Evolutionary conservation across 1,140 invertebrate species (phyloP), one percentile per base, ranked within the genome.

Genomic region (Micrasema minimum): DNA sequence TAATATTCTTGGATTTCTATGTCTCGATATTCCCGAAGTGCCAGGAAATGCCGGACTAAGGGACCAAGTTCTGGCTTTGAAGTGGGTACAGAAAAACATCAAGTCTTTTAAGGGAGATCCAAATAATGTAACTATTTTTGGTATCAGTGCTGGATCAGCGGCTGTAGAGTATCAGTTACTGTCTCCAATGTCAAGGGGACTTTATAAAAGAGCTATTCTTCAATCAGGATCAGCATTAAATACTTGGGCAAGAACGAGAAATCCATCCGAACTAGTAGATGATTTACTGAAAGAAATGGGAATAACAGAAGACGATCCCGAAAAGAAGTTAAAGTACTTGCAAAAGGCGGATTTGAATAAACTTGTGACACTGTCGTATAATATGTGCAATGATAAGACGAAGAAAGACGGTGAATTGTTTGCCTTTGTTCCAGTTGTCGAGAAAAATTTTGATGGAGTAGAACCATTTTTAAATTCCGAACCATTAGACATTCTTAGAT

Each of bases 81-180:
- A 76, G 61, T 90, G 88, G 88, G 79, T 90, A 1, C 75, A 85
- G 48, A 74, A 77, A 18, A 85, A 86, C 69, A 82, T 85, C 20
- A 76, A 72, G 16, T 43, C 65, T 3, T 86, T 86, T 71, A 81
- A 82, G 10, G 85, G 85, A 1, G 79, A 86, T 76, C 79, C 84
- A 3, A 74, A 83, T 11, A 80, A 78, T 12, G 76, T 85, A 2
- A 78, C 83, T 7, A 35, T 85, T 0, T 71, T 80, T 35, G 85
- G 85, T 5, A 79, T 79, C 22, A 74, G 72, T 45, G 68, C 72
- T 26, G 72, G 69, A 53, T 61, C 70, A 37, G 70, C 73, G 3
- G 50, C 70, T 0, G 70, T 72, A 1, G 66, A 72, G 2, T 75
- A 72, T 59, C 73, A 75, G 16, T 16, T 75, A 22, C 26, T 72